Conservation (phyloP, 2,888 invertebrate genomes). For the Nomada ruficornis region DNA sequence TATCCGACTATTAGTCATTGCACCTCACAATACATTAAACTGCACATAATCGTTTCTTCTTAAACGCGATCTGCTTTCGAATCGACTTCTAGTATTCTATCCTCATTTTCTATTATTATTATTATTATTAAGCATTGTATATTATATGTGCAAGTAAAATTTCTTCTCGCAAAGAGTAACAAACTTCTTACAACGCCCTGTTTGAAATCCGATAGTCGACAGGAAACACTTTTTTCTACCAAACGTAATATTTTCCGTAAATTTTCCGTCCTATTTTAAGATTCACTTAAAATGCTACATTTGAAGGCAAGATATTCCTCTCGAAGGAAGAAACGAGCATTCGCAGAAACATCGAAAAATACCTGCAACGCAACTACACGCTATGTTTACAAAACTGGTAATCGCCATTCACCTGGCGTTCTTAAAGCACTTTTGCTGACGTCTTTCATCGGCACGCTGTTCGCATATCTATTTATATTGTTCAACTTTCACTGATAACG, state of each 20-base stretch:
- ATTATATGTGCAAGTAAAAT: background rate
- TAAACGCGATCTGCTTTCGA: too few relatives aligned
- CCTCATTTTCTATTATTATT: too few relatives aligned
- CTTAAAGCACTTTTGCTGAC: slow-evolving; percentile 8
- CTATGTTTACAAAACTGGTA: slow-evolving; percentile 32
- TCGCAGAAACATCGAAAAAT: background rate
- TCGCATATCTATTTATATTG: slow-evolving; percentile 48
- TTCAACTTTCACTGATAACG: slow-evolving; percentile 76
- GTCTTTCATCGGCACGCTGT: slow-evolving; percentile 11
- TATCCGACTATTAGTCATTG: too few relatives aligned
- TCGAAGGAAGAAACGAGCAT: background rate
- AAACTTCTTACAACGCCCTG: background rate
- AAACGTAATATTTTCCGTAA: background rate
- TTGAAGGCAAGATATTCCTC: background rate
- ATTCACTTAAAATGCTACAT: background rate
- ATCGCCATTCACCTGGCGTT: slow-evolving; percentile 22
- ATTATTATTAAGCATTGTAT: too few relatives aligned
- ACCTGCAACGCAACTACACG: background rate
- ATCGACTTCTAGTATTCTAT: too few relatives aligned
- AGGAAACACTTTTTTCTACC: too few relatives aligned
- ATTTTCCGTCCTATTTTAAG: background rate
- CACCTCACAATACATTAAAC: too few relatives aligned
- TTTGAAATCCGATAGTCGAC: too few relatives aligned
- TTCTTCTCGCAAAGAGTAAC: background rate
- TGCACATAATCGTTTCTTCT: too few relatives aligned